Evolutionary conservation across 1,140 invertebrate species (phyloP).

Genomic region (Musca vetustissima): DNA sequence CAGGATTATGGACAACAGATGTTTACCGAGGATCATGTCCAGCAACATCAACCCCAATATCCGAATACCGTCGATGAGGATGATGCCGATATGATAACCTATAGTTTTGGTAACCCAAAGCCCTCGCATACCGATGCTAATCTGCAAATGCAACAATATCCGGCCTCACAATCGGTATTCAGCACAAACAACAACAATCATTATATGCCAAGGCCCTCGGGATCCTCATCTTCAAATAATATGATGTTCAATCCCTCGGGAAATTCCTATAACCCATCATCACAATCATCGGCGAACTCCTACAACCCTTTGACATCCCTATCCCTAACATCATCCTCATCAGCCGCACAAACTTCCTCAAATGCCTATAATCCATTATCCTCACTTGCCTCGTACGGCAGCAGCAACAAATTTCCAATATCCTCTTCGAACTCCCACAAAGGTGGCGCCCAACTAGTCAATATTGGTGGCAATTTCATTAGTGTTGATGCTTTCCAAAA

Average conservation of each 20-base stretch:
- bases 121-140: not conserved
- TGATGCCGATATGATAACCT: not conserved
- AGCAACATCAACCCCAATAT: slow-evolving; percentile 9
- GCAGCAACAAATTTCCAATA: not conserved
- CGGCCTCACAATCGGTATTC: not conserved
- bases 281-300: not conserved
- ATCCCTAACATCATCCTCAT: not conserved
- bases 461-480: slow-evolving; percentile 52
- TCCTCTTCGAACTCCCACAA: slow-evolving; percentile 6
- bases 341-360: slow-evolving; percentile 8
- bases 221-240: no score
- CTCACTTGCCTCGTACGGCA: not conserved
- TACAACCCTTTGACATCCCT: not conserved
- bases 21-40: slow-evolving; percentile 33
- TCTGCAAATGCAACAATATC: not conserved
- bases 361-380: slow-evolving; percentile 23
- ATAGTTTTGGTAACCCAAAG: not conserved
- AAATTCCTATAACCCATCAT: not conserved
- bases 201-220: slow-evolving; percentile 40
- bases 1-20: not conserved
- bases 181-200: slow-evolving; percentile 12
- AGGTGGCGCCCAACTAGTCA: slow-evolving; percentile 39
- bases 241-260: slow-evolving; percentile 26
- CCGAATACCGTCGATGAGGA: not conserved
- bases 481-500: slow-evolving; percentile 49